Evolutionary conservation across 2,113 vertebrate species (phyloP).

Genomic region (Phalacrocorax carbo): DNA sequence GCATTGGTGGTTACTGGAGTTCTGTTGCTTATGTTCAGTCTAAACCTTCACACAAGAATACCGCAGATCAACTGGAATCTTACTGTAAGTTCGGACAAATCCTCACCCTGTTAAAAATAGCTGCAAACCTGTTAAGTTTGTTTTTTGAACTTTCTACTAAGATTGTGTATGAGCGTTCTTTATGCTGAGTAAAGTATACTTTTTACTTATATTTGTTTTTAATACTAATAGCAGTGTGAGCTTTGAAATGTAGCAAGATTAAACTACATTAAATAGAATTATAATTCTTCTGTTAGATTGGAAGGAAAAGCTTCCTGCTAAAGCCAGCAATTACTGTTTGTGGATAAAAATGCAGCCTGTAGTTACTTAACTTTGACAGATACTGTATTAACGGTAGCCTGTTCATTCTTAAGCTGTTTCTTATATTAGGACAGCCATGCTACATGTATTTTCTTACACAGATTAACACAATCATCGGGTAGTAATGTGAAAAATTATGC

Average conservation of each 20-base stretch:
- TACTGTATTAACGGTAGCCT: neutral
- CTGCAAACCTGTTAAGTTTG: neutral
- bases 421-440: neutral
- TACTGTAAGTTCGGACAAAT: constrained; percentile 78
- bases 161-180: neutral
- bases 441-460: neutral
- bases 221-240: neutral
- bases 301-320: neutral
- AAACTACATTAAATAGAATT: neutral
- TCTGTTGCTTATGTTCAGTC: constrained; percentile 90
- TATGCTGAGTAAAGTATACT: neutral
- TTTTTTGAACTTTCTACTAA: neutral
- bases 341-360: neutral
- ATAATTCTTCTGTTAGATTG: neutral
- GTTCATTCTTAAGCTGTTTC: neutral
- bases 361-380: constrained; percentile 17
- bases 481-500: neutral
- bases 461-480: neutral
- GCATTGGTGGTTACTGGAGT: constrained; percentile 91
- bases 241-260: neutral
- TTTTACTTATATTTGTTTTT: neutral
- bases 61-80: constrained; percentile 96
- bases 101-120: neutral
- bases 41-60: constrained; percentile 90
- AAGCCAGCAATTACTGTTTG: neutral